phyloP scores from a whole-genome alignment of 2,113 vertebrate species.

The Geococcyx californianus region DNA sequence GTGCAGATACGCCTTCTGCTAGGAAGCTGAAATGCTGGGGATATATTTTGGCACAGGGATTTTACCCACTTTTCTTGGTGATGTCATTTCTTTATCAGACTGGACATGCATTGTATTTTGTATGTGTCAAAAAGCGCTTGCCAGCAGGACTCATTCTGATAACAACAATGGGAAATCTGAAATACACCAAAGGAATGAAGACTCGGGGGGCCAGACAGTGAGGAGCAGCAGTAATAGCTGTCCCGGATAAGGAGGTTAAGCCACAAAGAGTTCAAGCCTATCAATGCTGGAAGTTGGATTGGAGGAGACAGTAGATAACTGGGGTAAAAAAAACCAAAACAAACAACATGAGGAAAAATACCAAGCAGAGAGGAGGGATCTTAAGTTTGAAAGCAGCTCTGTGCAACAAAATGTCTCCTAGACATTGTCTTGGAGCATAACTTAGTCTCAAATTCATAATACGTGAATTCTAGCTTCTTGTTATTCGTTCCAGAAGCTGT shows the following conservation, averaged over 20 bases:
- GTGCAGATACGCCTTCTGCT: not conserved
- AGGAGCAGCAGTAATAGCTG: not conserved
- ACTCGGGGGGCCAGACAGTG: not conserved
- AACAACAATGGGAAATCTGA: conserved; percentile 47
- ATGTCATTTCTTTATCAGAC: conserved; percentile 2
- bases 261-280: not conserved
- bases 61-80: conserved; percentile 19
- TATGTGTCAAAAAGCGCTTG: conserved; percentile 27
- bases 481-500: not conserved
- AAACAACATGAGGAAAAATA: not conserved
- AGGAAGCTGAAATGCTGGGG: conserved; percentile 23
- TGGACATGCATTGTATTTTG: conserved; percentile 5
- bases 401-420: not conserved
- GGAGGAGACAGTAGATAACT: not conserved
- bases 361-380: not conserved
- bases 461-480: not conserved
- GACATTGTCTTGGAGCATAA: not conserved
- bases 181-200: conserved; percentile 7
- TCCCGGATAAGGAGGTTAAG: not conserved
- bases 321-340: too few relatives aligned
- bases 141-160: not conserved
- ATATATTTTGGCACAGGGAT: conserved; percentile 38
- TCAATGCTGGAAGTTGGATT: not conserved
- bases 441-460: not conserved
- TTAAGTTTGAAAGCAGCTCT: not conserved